These are phyloP conservation scores for Gryllus bimaculatus DNA, from an alignment of 1,140 invertebrate species.

Conservation along the genomic window DNA sequence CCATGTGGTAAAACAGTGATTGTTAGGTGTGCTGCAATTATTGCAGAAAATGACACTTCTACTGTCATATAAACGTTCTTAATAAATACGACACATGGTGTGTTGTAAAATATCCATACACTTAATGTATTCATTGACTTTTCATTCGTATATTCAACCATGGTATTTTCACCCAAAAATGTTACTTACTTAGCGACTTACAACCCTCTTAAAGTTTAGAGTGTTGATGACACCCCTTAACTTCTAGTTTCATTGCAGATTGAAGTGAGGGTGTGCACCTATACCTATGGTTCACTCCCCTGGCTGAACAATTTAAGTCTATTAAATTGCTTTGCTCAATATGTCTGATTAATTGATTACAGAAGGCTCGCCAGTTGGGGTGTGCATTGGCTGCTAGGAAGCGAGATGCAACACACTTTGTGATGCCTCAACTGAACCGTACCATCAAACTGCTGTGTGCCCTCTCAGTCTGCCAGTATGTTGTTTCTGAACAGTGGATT, in stretches of 20 bases:
- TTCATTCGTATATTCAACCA: background rate
- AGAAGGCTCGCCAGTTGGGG: constrained; percentile 66
- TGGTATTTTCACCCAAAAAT: background rate
- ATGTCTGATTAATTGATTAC: constrained; percentile 24
- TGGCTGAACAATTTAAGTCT: background rate
- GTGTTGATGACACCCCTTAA: background rate
- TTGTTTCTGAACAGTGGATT: constrained; percentile 76
- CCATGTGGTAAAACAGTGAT: too few relatives aligned
- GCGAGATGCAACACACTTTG: constrained; percentile 74
- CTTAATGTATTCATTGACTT: too few relatives aligned
- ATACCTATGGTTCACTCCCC: background rate
- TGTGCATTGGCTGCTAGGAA: constrained; percentile 57
- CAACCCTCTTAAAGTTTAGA: background rate
- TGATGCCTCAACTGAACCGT: constrained; percentile 63
- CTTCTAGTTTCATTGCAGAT: background rate
- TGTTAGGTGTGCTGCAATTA: too few relatives aligned
- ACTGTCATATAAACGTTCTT: too few relatives aligned
- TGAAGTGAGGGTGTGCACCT: background rate
- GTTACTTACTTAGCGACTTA: too few relatives aligned
- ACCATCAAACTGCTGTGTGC: constrained; percentile 80
- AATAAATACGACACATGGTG: too few relatives aligned
- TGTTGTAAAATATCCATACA: too few relatives aligned
- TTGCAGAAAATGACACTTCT: too few relatives aligned
- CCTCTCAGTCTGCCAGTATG: constrained; percentile 61
- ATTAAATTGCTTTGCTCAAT: background rate